phyloP scores from a whole-genome alignment of 2,888 invertebrate genomes.

The Mesorhabditis belari region DNA sequence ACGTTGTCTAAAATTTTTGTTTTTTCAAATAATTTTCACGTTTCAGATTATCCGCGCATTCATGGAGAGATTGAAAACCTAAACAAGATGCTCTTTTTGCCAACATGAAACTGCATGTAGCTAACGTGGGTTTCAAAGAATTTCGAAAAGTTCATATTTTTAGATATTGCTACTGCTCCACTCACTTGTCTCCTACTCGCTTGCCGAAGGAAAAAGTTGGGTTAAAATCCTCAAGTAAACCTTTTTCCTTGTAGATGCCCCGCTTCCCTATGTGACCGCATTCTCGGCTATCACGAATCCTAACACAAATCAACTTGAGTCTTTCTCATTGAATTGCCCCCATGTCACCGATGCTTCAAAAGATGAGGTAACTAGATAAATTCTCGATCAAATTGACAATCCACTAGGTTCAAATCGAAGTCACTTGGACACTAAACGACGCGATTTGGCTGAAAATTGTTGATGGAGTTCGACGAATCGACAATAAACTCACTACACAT shows the following conservation, averaged over 20 bases:
- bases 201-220: too few relatives aligned
- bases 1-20: too few relatives aligned
- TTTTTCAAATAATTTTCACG: too few relatives aligned
- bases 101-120: too few relatives aligned
- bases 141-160: too few relatives aligned
- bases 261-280: slow-evolving; percentile 12
- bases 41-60: too few relatives aligned
- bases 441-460: slow-evolving; percentile 37
- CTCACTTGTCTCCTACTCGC: too few relatives aligned
- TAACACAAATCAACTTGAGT: slow-evolving; percentile 10
- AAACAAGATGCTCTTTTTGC: too few relatives aligned
- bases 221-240: too few relatives aligned
- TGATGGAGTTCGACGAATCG: slow-evolving; percentile 20
- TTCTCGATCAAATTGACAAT: neutral
- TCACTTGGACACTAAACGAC: slow-evolving; percentile 35
- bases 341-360: slow-evolving; percentile 32
- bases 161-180: too few relatives aligned
- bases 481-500: slow-evolving; percentile 22
- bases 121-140: too few relatives aligned
- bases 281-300: slow-evolving; percentile 2
- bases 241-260: neutral
- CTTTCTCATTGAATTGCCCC: slow-evolving; percentile 33
- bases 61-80: too few relatives aligned
- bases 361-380: slow-evolving; percentile 12
- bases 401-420: slow-evolving; percentile 19